phyloP scores from a whole-genome alignment of 2,113 vertebrate species.

The Syrrhaptes paradoxus region DNA sequence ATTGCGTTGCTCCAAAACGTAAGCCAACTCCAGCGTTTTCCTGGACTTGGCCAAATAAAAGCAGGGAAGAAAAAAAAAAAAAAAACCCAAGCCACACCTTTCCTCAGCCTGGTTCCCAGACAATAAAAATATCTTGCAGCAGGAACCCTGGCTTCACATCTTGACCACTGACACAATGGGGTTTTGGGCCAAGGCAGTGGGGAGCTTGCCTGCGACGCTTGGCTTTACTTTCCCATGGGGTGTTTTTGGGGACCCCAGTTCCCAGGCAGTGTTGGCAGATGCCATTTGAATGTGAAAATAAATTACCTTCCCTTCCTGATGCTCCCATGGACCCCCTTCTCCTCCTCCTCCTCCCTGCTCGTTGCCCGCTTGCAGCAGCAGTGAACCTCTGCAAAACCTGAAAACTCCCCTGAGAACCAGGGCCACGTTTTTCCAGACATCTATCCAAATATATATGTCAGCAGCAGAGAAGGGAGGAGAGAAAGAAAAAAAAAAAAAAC shows the following conservation, averaged over 20 bases:
- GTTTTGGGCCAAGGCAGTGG: neutral
- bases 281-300: neutral
- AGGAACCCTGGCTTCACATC: neutral
- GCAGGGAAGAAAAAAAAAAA: neutral
- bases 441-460: neutral
- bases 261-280: neutral
- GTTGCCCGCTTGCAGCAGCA: fast-evolving
- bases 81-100: neutral
- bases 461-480: neutral
- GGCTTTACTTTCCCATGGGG: neutral
- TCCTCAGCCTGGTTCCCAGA: conserved; percentile 13
- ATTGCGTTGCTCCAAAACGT: fast-evolving
- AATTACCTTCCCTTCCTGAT: neutral
- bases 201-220: neutral
- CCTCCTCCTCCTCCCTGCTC: neutral
- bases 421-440: neutral
- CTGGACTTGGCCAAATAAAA: neutral
- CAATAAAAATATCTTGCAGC: conserved; percentile 13
- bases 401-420: neutral
- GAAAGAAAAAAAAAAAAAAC: neutral
- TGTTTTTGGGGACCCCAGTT: neutral
- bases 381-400: neutral
- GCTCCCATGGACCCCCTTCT: neutral
- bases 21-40: neutral
- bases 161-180: fast-evolving